These are phyloP conservation scores for Nerophis lumbriciformis DNA, from an alignment of 2,113 vertebrate species.

Conservation along the genomic window DNA sequence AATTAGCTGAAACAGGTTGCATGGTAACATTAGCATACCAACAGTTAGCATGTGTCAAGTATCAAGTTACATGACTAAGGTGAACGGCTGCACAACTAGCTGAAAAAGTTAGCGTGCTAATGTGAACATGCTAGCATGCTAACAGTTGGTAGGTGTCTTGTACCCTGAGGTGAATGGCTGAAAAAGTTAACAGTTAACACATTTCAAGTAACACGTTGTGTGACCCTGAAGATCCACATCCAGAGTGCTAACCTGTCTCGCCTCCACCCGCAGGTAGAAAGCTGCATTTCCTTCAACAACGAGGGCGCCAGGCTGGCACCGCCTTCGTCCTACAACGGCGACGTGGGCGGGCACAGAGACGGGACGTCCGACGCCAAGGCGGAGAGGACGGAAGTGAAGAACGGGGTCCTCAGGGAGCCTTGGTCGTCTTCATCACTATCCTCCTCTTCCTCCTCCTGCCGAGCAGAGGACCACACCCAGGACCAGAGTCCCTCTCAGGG, in stretches of 20 bases:
- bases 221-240: too few species aligned
- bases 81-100: too few species aligned
- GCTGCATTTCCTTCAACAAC: slow-evolving; percentile 62
- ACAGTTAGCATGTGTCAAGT: too few species aligned
- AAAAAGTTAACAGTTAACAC: too few species aligned
- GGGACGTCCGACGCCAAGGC: slow-evolving; percentile 56
- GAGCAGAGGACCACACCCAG: slow-evolving; percentile 45
- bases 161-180: too few species aligned
- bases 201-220: too few species aligned
- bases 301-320: slow-evolving; percentile 70
- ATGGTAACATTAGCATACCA: too few species aligned
- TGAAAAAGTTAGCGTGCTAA: too few species aligned
- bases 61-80: too few species aligned
- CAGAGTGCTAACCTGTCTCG: not conserved
- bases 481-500: slow-evolving; percentile 71
- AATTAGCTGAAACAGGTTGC: too few species aligned
- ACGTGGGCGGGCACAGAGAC: slow-evolving; percentile 61
- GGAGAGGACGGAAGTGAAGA: slow-evolving; percentile 76
- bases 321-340: slow-evolving; percentile 83
- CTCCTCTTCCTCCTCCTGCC: slow-evolving; percentile 34
- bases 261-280: slow-evolving; percentile 73
- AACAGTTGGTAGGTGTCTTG: too few species aligned
- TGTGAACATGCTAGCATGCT: too few species aligned
- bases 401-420: slow-evolving; percentile 63
- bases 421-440: slow-evolving; percentile 36